Base-by-base conservation (phyloP, 2,888 invertebrate species). In the Uropetala carovei region DNA sequence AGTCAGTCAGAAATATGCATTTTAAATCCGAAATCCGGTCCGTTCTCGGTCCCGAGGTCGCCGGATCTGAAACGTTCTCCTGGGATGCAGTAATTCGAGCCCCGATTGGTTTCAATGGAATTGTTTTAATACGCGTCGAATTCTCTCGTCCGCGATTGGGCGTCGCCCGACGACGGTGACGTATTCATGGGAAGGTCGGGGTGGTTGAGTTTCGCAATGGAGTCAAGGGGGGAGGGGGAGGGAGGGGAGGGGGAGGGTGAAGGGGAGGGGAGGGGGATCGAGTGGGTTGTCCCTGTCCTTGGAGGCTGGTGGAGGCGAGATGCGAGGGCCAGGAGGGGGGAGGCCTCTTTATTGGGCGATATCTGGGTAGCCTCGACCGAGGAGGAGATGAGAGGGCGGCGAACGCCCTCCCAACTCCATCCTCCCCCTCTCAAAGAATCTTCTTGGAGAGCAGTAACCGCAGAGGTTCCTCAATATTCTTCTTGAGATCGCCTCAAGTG, bases 91-190 rank as follows among this genome's bases (percentile, higher is more conserved):
- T 5, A 43, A 43, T 1, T 43, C 43, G 43, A 43, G 43, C 43
- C 5, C 43, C 5, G 43, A 43, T 43, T 43, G 43, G 43, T 43
- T 43, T 43, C 43, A 43, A 43, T 43, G 43, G 43, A 43, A 43
- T 43, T 43, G 43, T 43, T 43, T 43, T 43, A 43, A 43, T 43
- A 43, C 43, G 43, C 43, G 43, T 43, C 43, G 43, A 43, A 43
- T 43, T 43, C 43, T 43, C 43, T 43, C 43, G 43, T 43, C 43
- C 43, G 43, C 43, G 43, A 83, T 83, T 83, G 83, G 83, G 83
- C 83, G 83, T 83, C 57, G 83, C 83, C 83, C 83, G 57, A 83
- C 83, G 83, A 83, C 83, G 56, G 83, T 83, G 83, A 83, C 83
- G 83, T 57, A 16, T 83, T 43, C 18, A 83, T 83, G 43, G 83